Evolutionary conservation across 2,113 vertebrate species (phyloP), one percentile per base, ranked within the genome.

Genomic region (Centropristis striata): DNA sequence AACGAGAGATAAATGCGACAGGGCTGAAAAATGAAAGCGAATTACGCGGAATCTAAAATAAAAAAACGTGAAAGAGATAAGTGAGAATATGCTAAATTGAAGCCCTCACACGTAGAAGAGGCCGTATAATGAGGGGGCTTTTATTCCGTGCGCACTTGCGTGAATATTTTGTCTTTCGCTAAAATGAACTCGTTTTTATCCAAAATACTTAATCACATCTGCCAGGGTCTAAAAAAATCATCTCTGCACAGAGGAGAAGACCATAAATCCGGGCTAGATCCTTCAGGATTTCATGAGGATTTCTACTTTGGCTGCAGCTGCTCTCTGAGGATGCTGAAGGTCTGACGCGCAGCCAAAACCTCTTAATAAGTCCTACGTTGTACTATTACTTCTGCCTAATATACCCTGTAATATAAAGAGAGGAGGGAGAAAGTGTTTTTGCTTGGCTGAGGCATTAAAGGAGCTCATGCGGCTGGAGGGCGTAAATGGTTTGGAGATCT

Each of bases 11-110:
- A 89, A 85, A 83, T 44, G 76, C 23, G 67, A 86, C 78, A 78
- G 78, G 47, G 25, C n/a, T 86, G 79, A 87, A 53, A 85, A 91
- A 91, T 87, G 83, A 86, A 50, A 16, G 42, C 12, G 9, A 75
- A 78, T 74, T 49, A 60, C 12, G 4, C 32, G 47, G 23, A 46
- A 64, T 69, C 44, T 28, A 44, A 83, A 79, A 81, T 68, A 32
- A 32, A 81, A 1, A 25, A 75, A 61, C 23, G 14, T 57, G 78
- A 86, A 75, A n/a, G 79, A 67, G 85, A 83, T 64, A 25, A 86
- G 60, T 72, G 75, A 28, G 65, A 73, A 78, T 78, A 80, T 80
- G 82, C 8, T 51, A 75, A 90, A 71, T 18, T 1, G 0, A 5
- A 76, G 69, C 84, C 86, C 71, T 36, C 88, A 84, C 86, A 87